Conservation (phyloP, 2,113 vertebrate species). For the Sula dactylatra region DNA sequence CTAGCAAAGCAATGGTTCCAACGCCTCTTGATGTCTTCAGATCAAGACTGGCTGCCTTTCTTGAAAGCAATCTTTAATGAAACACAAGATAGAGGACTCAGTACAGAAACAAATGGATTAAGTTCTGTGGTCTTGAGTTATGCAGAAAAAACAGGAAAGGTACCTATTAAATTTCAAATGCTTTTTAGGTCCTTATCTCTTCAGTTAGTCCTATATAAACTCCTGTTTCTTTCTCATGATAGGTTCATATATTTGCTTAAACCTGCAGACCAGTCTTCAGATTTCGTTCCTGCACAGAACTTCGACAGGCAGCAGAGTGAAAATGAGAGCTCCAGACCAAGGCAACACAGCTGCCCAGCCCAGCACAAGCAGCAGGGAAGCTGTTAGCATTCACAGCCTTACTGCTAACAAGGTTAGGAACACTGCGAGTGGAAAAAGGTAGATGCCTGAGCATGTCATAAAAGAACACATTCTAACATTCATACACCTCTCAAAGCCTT, state of each 20-base stretch:
- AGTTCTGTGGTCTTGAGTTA: not conserved
- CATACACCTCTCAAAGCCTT: not conserved
- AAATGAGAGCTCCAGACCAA: not conserved
- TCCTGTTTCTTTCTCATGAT: not conserved
- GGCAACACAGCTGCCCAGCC: not conserved
- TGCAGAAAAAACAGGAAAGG: not conserved
- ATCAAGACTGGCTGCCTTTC: not conserved
- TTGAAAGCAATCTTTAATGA: not conserved
- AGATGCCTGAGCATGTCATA: not conserved
- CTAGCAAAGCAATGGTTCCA: not conserved
- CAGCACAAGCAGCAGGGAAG: not conserved
- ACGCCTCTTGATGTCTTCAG: not conserved
- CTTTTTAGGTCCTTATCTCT: not conserved
- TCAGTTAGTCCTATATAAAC: not conserved
- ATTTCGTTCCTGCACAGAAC: not conserved
- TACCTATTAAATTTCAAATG: not conserved
- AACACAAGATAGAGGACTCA: not conserved
- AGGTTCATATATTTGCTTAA: not conserved
- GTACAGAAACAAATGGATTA: not conserved
- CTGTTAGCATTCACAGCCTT: not conserved
- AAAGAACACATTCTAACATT: not conserved
- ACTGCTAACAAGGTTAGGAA: not conserved
- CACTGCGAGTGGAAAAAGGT: not conserved
- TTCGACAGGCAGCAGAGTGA: not conserved
- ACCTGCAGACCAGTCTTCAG: not conserved